These are phyloP conservation scores for Nephrotoma flavescens DNA, from an alignment of 2,888 invertebrate species.

Conservation along the genomic window DNA sequence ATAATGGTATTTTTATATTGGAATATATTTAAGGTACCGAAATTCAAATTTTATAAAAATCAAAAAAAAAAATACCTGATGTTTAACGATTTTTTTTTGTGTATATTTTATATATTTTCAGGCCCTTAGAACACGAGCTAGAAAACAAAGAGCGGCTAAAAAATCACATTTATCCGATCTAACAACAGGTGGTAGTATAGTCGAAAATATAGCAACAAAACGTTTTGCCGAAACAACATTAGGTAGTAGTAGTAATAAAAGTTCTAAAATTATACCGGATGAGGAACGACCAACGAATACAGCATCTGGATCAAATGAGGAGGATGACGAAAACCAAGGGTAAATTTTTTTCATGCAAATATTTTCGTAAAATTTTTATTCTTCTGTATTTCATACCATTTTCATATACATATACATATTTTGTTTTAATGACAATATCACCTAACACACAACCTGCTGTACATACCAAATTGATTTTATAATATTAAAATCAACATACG, in stretches of 20 bases:
- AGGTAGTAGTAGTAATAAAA: slow-evolving; percentile 30
- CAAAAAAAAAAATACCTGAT: not conserved
- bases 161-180: slow-evolving; percentile 61
- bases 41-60: not conserved
- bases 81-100: not conserved
- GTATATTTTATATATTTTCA: slow-evolving; percentile 24
- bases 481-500: not conserved
- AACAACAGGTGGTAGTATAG: slow-evolving; percentile 62
- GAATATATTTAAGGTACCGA: slow-evolving; percentile 84
- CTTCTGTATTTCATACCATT: slow-evolving; percentile 19
- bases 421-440: not conserved
- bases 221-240: slow-evolving; percentile 68
- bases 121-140: slow-evolving; percentile 74
- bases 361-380: slow-evolving; percentile 14
- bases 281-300: slow-evolving; percentile 79
- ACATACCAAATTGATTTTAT: not conserved
- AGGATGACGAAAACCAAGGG: slow-evolving; percentile 51
- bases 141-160: slow-evolving; percentile 65
- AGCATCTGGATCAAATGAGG: slow-evolving; percentile 78
- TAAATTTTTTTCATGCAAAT: not conserved
- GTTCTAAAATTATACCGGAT: slow-evolving; percentile 41
- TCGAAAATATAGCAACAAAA: slow-evolving; percentile 75
- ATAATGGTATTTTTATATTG: slow-evolving; percentile 97
- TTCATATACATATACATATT: not conserved
- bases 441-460: not conserved